These are phyloP conservation scores for Lottia scabra DNA, from an alignment of 2,888 invertebrate species.

Conservation along the genomic window DNA sequence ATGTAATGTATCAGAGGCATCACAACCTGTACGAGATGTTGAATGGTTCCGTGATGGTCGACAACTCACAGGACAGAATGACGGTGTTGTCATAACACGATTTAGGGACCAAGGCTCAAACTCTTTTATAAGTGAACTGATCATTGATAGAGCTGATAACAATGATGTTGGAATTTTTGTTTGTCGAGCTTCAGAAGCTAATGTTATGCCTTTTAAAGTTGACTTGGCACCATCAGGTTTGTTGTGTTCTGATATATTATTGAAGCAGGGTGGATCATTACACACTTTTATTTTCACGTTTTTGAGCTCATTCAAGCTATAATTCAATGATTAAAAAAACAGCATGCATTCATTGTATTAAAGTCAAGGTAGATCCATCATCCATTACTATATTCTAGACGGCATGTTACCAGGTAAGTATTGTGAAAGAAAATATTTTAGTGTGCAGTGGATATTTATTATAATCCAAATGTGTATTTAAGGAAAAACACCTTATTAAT, in stretches of 20 bases:
- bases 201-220: background rate
- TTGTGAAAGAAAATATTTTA: too few species aligned
- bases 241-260: background rate
- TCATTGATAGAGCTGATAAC: slow-evolving; percentile 10
- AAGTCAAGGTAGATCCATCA: too few species aligned
- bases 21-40: slow-evolving; percentile 6
- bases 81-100: slow-evolving; percentile 7
- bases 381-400: too few species aligned
- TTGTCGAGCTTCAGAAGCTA: slow-evolving; percentile 14
- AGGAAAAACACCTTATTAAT: too few species aligned
- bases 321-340: too few species aligned
- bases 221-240: background rate
- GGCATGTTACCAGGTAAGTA: too few species aligned
- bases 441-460: too few species aligned
- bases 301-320: too few species aligned
- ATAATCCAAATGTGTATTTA: too few species aligned
- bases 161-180: slow-evolving; percentile 23
- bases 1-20: slow-evolving; percentile 29
- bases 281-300: too few species aligned
- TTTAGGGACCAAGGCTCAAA: background rate
- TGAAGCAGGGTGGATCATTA: too few species aligned
- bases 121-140: slow-evolving; percentile 26
- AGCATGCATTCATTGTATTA: too few species aligned
- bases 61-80: background rate
- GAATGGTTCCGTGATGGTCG: slow-evolving; percentile 23